Conservation (phyloP, 2,797 vertebrate species). For the Furcifer pardalis region DNA sequence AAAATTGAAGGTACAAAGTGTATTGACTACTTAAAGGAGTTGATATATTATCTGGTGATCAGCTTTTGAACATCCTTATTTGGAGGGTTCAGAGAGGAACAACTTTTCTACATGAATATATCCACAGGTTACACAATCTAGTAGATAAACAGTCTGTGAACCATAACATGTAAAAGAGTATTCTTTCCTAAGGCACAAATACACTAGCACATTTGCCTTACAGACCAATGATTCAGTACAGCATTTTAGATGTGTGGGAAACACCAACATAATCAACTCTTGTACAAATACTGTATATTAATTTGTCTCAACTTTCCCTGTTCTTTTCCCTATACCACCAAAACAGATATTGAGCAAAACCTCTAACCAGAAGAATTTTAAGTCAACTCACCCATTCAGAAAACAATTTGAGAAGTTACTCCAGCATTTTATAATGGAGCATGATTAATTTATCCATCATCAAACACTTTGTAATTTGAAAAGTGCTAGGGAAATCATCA, state of each 20-base stretch:
- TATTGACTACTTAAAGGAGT: slow-evolving; percentile 29
- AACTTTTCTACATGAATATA: neutral
- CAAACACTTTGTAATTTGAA: slow-evolving; percentile 22
- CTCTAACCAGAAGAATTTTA: slow-evolving; percentile 46
- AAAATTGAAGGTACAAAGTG: slow-evolving; percentile 21
- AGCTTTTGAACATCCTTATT: slow-evolving; percentile 46
- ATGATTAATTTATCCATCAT: slow-evolving; percentile 45
- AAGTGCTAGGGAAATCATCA: neutral
- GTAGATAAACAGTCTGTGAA: slow-evolving; percentile 26
- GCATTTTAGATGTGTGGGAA: neutral
- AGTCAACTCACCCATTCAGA: slow-evolving; percentile 37
- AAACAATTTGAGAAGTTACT: slow-evolving; percentile 38
- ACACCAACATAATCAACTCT: slow-evolving; percentile 4
- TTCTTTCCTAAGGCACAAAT: slow-evolving; percentile 14
- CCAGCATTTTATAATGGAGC: slow-evolving; percentile 43
- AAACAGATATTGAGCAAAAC: rapidly evolving
- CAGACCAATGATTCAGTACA: slow-evolving; percentile 33
- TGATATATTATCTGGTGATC: slow-evolving; percentile 42
- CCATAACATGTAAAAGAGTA: slow-evolving; percentile 29
- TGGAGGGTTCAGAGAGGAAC: neutral
- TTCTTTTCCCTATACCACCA: slow-evolving; percentile 26
- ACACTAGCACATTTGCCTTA: slow-evolving; percentile 18
- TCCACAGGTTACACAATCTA: neutral
- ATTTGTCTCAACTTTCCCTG: slow-evolving; percentile 36
- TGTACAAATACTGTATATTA: slow-evolving; percentile 39